Conservation (phyloP, 2,888 invertebrate species). For the Lagria hirta region DNA sequence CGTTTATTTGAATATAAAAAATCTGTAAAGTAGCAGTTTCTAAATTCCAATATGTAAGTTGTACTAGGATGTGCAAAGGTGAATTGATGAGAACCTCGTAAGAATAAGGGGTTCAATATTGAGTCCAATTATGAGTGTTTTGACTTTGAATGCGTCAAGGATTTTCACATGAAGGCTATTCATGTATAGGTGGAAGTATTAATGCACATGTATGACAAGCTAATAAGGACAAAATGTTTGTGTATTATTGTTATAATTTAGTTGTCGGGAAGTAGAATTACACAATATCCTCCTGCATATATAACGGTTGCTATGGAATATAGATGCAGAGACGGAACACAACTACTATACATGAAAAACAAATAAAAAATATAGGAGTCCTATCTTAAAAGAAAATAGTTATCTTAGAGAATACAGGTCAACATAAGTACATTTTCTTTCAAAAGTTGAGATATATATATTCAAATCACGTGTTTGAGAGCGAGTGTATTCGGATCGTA, state of each 20-base stretch:
- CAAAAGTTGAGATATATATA: slow-evolving; percentile 45
- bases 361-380: too few relatives aligned
- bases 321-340: too few relatives aligned
- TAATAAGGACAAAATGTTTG: slow-evolving; percentile 17
- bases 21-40: slow-evolving; percentile 1
- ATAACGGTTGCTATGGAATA: slow-evolving; percentile 10
- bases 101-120: too few relatives aligned
- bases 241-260: slow-evolving; percentile 17
- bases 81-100: too few relatives aligned
- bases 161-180: slow-evolving; percentile 15
- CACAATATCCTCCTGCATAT: slow-evolving; percentile 17
- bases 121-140: too few relatives aligned
- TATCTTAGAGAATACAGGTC: too few relatives aligned
- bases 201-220: slow-evolving; percentile 12
- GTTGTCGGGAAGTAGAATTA: slow-evolving; percentile 16
- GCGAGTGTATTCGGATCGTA: slow-evolving; percentile 52
- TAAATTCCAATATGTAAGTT: slow-evolving; percentile 5
- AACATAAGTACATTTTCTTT: slow-evolving; percentile 29
- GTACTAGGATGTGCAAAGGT: slow-evolving; percentile 2
- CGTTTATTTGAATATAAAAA: slow-evolving; percentile 4
- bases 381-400: too few relatives aligned
- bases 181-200: neutral
- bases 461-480: slow-evolving; percentile 54
- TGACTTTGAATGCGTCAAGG: slow-evolving; percentile 19
- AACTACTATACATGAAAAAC: too few relatives aligned